Evolutionary conservation across 2,888 invertebrate species (phyloP).

Genomic region (Carpatolechia fugitivella): DNA sequence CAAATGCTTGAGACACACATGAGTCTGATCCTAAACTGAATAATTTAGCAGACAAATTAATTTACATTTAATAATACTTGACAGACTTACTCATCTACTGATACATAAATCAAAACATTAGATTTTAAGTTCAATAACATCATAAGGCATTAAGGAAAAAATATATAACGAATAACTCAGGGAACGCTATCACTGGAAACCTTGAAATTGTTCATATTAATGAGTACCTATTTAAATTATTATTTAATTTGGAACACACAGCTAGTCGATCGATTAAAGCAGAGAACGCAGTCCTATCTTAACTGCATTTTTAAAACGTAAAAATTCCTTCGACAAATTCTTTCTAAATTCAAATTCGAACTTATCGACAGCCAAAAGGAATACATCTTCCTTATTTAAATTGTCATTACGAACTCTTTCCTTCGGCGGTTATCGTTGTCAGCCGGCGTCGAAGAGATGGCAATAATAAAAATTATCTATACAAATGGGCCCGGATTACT

Average conservation of each 20-base stretch:
- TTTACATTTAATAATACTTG: no score
- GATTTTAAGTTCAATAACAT: background rate
- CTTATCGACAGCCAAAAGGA: slow-evolving; percentile 70
- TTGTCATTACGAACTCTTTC: slow-evolving; percentile 79
- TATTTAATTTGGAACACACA: background rate
- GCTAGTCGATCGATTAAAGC: slow-evolving; percentile 13
- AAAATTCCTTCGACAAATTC: slow-evolving; percentile 61
- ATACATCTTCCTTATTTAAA: slow-evolving; percentile 79
- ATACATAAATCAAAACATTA: no score
- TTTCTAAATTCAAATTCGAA: slow-evolving; percentile 61
- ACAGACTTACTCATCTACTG: background rate
- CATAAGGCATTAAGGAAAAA: background rate
- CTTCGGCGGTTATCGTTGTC: slow-evolving; percentile 67
- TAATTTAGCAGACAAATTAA: no score
- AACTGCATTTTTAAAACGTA: slow-evolving; percentile 41
- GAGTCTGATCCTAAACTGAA: no score
- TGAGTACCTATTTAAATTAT: background rate
- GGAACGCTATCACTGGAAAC: background rate
- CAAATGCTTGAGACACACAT: no score
- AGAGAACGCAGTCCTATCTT: slow-evolving; percentile 42
- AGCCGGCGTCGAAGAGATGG: slow-evolving; percentile 73
- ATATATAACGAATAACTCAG: background rate
- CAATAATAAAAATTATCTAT: slow-evolving; percentile 81
- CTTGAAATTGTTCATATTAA: no score
- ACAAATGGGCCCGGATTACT: slow-evolving; percentile 78